Evolutionary conservation across 1,140 invertebrate genomes (phyloP).

Genomic region (Fopius arisanus): DNA sequence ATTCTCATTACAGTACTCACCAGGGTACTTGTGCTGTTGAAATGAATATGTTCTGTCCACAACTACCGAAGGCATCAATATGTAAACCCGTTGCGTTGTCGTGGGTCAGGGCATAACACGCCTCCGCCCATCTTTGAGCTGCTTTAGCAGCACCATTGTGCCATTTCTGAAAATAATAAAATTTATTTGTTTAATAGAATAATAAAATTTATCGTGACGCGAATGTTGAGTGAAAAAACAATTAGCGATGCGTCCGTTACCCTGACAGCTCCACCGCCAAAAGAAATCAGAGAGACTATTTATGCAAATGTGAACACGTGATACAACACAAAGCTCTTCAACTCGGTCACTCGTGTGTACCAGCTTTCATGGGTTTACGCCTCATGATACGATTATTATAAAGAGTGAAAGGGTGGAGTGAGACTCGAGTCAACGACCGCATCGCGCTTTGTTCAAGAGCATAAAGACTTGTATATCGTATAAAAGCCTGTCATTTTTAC

Average conservation of each 20-base stretch:
- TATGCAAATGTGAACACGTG: not conserved
- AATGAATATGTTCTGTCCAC: constrained; percentile 86
- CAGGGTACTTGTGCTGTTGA: constrained; percentile 81
- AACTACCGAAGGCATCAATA: constrained; percentile 74
- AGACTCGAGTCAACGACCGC: constrained; percentile 19
- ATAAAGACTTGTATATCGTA: not conserved
- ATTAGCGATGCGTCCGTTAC: not conserved
- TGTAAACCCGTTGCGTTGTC: constrained; percentile 73
- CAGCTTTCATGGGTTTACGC: constrained; percentile 20
- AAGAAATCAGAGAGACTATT: not conserved
- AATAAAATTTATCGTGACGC: constrained; percentile 18
- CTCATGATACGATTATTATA: constrained; percentile 29
- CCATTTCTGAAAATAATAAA: constrained; percentile 70
- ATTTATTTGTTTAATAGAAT: constrained; percentile 28
- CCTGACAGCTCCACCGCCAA: not conserved
- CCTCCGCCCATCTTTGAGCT: constrained; percentile 78
- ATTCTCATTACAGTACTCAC: constrained; percentile 62
- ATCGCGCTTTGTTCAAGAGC: constrained; percentile 9
- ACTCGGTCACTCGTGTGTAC: constrained; percentile 8
- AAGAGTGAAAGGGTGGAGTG: constrained; percentile 6
- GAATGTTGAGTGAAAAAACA: not conserved
- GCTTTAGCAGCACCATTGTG: constrained; percentile 72
- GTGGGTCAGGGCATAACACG: constrained; percentile 75
- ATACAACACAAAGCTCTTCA: constrained; percentile 14
- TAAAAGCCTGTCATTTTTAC: not conserved